Evolutionary conservation across 2,113 vertebrate species (phyloP).

Genomic region (Hipposideros armiger): DNA sequence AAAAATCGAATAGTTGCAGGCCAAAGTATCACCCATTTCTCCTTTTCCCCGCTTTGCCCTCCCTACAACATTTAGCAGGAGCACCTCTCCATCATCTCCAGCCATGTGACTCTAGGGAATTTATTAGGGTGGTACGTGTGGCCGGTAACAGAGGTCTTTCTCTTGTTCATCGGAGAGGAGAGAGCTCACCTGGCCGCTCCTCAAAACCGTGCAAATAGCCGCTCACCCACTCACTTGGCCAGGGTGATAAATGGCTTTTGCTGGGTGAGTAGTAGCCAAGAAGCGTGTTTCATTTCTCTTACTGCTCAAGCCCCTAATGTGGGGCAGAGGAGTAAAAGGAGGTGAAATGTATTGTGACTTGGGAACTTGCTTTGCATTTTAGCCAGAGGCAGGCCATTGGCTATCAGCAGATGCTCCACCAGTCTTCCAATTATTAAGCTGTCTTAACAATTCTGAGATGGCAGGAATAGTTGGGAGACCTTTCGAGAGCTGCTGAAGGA

Average conservation of each 20-base stretch:
- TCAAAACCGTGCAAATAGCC: slow-evolving; percentile 5
- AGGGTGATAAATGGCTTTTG: slow-evolving; percentile 37
- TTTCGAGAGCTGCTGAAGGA: not conserved
- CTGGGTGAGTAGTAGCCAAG: slow-evolving; percentile 18
- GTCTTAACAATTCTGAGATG: not conserved
- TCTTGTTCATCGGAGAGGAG: not conserved
- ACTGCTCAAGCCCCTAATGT: not conserved
- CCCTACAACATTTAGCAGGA: not conserved
- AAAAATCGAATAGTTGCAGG: not conserved
- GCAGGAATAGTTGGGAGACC: not conserved
- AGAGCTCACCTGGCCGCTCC: not conserved
- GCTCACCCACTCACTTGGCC: not conserved
- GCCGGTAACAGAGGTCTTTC: not conserved
- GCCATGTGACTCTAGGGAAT: not conserved
- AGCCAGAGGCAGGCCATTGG: not conserved
- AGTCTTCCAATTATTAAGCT: not conserved
- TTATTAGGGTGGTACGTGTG: too few species aligned
- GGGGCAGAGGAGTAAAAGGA: slow-evolving; percentile 18
- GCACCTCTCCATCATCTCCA: too few species aligned
- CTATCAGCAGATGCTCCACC: not conserved
- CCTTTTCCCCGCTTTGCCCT: not conserved
- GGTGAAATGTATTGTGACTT: not conserved
- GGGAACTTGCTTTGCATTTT: slow-evolving; percentile 31
- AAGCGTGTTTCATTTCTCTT: not conserved
- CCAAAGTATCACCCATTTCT: not conserved